Base-by-base conservation (phyloP, 2,113 vertebrate species). In the Salvelinus sp. region DNA sequence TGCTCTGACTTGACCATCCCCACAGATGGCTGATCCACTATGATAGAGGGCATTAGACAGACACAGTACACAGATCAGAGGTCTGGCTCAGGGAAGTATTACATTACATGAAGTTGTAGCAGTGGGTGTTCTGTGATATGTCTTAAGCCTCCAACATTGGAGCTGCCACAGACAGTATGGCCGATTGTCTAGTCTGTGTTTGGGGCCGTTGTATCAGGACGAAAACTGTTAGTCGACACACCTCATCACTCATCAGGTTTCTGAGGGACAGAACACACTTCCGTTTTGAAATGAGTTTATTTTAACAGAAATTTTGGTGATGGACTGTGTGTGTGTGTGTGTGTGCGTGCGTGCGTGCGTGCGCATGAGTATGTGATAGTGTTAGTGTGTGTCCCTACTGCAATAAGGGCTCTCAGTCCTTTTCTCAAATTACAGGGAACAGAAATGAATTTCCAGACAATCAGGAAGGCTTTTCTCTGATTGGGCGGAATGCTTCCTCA, bases 401-500 rank as follows among this genome's bases (percentile, higher is more conserved):
- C 48, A 54, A 28, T 63, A 58, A 70, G 44, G 22, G 14, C 44
- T 74, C 60, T 69, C 20, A 33, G 67, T 74, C 63, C 58, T 70
- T 68, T 68, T 10, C 38, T 54, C 23, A 67, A 79, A 77, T 83
- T 74, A 70, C 71, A 47, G 30, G 63, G 77, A 76, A 62, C 47
- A 20, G 62, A 73, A 73, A 70, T 76, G 70, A 57, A 73, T 73
- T 76, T 79, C 64, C 30, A 69, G 70, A 70, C 64, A 76, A 82
- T 76, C 68, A 76, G 58, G 54, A 74, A 18, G 33, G 70, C 79
- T 79, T 70, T 48, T n/a, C 28, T 80, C 70, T 54, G 57, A 65
- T 70, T 70, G 71, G 73, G 10, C 48, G 54, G 50, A 77, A 74
- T 64, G 57, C 38, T 76, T 79, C 70, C 25, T 79, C 16, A 28